These are phyloP conservation scores for Lepidurus packardi DNA, from an alignment of 1,140 invertebrate species.

Conservation along the genomic window DNA sequence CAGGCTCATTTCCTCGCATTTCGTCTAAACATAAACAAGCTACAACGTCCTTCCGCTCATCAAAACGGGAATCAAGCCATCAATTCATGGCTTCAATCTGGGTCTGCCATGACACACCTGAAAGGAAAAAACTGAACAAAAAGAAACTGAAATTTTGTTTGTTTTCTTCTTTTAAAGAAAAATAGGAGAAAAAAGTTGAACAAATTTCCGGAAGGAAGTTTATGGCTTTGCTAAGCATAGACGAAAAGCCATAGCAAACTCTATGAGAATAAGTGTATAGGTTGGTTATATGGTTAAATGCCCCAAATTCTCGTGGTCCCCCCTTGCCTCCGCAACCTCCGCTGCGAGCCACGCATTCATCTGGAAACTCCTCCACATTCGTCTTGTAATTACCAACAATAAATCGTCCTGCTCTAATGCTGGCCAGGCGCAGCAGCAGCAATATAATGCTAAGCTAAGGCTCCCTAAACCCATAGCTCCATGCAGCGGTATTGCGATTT, in stretches of 20 bases:
- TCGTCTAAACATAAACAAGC: slow-evolving; percentile 6
- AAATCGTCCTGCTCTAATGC: slow-evolving; percentile 10
- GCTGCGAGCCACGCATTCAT: slow-evolving; percentile 1
- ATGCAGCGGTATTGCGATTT: background rate
- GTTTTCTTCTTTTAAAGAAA: background rate
- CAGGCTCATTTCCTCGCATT: slow-evolving; percentile 21
- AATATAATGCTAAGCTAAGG: background rate
- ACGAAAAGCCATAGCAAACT: background rate
- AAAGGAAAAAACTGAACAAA: background rate
- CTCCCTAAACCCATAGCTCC: background rate
- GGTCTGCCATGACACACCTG: background rate
- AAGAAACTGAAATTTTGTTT: too few species aligned
- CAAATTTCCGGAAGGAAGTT: background rate
- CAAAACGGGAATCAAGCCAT: background rate
- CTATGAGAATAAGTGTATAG: background rate
- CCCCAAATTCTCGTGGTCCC: background rate
- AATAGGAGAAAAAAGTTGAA: background rate
- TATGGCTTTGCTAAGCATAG: background rate
- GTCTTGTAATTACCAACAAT: slow-evolving; percentile 22
- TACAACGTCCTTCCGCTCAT: slow-evolving; percentile 5
- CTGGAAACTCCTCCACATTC: slow-evolving; percentile 12
- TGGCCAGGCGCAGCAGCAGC: background rate
- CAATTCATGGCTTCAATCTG: background rate
- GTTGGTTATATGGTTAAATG: slow-evolving; percentile 14
- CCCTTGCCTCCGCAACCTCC: background rate